Evolutionary conservation across 2,888 invertebrate species (phyloP), one percentile per base, ranked within the genome.

Genomic region (Emmelina monodactyla): DNA sequence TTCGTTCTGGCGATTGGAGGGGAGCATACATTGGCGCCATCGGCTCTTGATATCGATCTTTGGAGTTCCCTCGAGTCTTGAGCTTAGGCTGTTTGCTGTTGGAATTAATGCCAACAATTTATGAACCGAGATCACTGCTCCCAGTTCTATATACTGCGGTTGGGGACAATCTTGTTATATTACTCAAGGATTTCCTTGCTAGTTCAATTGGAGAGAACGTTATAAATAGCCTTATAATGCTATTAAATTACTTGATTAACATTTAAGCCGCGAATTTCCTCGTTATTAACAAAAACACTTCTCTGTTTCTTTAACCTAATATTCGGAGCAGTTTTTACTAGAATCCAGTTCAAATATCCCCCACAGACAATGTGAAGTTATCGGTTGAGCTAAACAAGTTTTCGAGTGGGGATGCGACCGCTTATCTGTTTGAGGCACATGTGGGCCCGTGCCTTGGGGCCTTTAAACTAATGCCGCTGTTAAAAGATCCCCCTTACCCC

Each of bases 31-130:
- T 63, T 60, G 65, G 63, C 67, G 69, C 67, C 65, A 65, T 59
- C 55, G 62, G 62, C 66, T 64, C 62, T 67, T 63, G 70, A 71
- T 76, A 76, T 76, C 72, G 76, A 78, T 78, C 75, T 78, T 64
- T 63, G 66, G 62, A 49, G 55, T 63, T 73, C 76, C 72, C 76
- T 65, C 58, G 68, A 63, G 68, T 64, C 66, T 70, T 62, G 59
- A 66, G 65, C 57, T 56, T 57, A 53, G 51, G 54, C 52, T 51
- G 52, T 57, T 53, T 52, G 54, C 53, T 51, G 52, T 54, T 14
- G 3, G 66, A 69, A 70, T 73, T 71, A 68, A 67, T 62, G 62
- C 62, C 61, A 62, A 62, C 52, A 65, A 70, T 73, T 71, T 69
- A 70, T 75, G 64, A n/a, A n/a, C n/a, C n/a, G n/a, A n/a, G n/a